phyloP scores from a whole-genome alignment of 2,888 invertebrate species.

The Rhabditoides inermis region DNA sequence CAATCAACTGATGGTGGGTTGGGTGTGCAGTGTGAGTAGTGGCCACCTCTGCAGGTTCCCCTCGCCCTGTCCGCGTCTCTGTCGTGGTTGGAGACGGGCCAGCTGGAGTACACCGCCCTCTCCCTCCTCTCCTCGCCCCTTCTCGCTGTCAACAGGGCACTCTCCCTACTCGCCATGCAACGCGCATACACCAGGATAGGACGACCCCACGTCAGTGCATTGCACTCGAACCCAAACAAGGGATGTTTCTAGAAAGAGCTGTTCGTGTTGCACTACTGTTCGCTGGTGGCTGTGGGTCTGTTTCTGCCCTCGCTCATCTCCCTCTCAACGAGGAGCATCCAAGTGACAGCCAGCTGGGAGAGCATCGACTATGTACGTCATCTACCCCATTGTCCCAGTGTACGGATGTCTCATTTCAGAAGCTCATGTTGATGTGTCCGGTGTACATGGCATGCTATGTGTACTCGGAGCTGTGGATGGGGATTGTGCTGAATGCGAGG shows the following conservation, averaged over 20 bases:
- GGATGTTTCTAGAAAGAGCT: neutral
- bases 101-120: slow-evolving; percentile 40
- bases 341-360: slow-evolving; percentile 50
- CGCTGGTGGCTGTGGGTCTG: slow-evolving; percentile 13
- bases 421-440: slow-evolving; percentile 37
- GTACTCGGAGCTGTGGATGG: slow-evolving; percentile 45
- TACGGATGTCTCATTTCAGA: too few relatives aligned
- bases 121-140: slow-evolving; percentile 35
- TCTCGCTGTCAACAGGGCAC: slow-evolving; percentile 33
- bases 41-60: slow-evolving; percentile 24
- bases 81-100: slow-evolving; percentile 47
- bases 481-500: slow-evolving; percentile 11
- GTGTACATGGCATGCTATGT: slow-evolving; percentile 43
- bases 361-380: slow-evolving; percentile 49
- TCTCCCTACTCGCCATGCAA: too few relatives aligned
- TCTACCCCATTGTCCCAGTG: too few relatives aligned
- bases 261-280: neutral
- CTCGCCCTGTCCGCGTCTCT: slow-evolving; percentile 38
- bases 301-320: slow-evolving; percentile 38
- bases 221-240: too few relatives aligned
- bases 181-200: too few relatives aligned
- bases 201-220: too few relatives aligned
- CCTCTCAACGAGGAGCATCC: slow-evolving; percentile 22
- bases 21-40: neutral
- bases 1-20: too few relatives aligned